A percentile compares a stretch with the other conserved stretches of the same genome.
Evolutionary conservation across 1,140 invertebrate genomes (phyloP).

Genomic region (Temnothorax longispinosus): DNA sequence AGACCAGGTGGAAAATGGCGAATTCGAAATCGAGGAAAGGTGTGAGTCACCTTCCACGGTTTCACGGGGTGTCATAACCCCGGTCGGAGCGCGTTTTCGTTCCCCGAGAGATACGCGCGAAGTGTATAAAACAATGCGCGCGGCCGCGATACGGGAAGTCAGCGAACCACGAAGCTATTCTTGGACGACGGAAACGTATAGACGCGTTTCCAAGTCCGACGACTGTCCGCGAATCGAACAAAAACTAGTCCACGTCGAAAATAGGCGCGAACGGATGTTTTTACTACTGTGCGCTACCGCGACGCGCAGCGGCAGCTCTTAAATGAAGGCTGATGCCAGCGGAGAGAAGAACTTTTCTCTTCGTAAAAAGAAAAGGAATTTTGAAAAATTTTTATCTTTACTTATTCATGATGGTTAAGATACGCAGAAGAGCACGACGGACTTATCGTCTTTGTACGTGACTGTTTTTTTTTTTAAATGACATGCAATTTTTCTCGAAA

Average conservation of each 20-base stretch:
- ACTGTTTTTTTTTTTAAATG: background rate
- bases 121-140: constrained; percentile 28
- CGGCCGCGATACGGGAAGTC: constrained; percentile 43
- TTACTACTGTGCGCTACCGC: too few species aligned
- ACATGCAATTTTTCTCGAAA: background rate
- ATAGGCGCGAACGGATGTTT: constrained; percentile 12
- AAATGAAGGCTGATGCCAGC: background rate
- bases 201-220: constrained; percentile 35
- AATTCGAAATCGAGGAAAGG: constrained; percentile 77
- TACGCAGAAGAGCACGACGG: background rate
- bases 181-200: constrained; percentile 43
- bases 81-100: constrained; percentile 63
- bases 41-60: constrained; percentile 72
- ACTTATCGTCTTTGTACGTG: background rate
- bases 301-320: background rate
- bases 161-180: constrained; percentile 64
- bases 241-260: constrained; percentile 46
- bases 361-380: background rate
- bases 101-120: constrained; percentile 27
- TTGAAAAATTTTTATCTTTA: background rate
- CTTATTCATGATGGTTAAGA: background rate
- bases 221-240: constrained; percentile 44
- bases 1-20: constrained; percentile 74
- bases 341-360: background rate
- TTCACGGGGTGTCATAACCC: constrained; percentile 75